Base-by-base conservation (phyloP, 2,113 vertebrate genomes). In the Myodes glareolus region DNA sequence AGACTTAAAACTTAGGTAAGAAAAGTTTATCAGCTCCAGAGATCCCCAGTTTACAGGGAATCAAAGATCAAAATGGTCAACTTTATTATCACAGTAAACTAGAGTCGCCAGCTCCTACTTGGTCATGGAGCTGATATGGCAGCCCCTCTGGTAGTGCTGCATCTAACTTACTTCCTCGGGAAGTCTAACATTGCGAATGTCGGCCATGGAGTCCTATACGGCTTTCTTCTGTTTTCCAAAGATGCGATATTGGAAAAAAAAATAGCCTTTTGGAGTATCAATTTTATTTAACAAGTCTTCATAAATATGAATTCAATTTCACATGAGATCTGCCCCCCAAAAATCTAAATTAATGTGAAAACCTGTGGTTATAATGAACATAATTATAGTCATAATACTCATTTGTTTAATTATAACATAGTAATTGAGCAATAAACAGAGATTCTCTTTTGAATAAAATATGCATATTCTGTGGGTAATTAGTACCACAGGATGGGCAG, bases 291-390 rank as follows among this genome's bases (percentile, higher is more conserved):
- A 88, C 63, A 73, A 68, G 50, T 39, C 42, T 13, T 81, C 55
- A 65, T 63, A 76, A 92, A 19, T 0, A 65, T 81, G n/a, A 91
- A 91, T 19, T 76, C 17, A 47, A 13, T 93, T 93, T 89, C 21
- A 25, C 68, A 67, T n/a, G 50, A 45, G 13, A 75, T 3, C 3
- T 63, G 0, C 68, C 70, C 36, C 7, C 68, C 14, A 68, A 88
- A 91, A 91, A 90, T 31, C n/a, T 72, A 95, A 72, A 96, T 31
- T 13, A 89, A 95, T 96, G 63, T 95, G 2, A 94, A 93, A 91
- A 91, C 3, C 13, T 84, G 6, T 92, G 55, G 11, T 23, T 84
- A 85, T 25, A 70, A 91, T 52, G 87, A 91, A 39, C 17, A 94
- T 31, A 73, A 47, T 75, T 91, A 42, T 1, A 89, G 14, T 84